Percentiles rank a stretch among this genome's conserved stretches.
Evolutionary conservation across 2,888 invertebrate species (phyloP).

Genomic region (Calameuta pallipes): DNA sequence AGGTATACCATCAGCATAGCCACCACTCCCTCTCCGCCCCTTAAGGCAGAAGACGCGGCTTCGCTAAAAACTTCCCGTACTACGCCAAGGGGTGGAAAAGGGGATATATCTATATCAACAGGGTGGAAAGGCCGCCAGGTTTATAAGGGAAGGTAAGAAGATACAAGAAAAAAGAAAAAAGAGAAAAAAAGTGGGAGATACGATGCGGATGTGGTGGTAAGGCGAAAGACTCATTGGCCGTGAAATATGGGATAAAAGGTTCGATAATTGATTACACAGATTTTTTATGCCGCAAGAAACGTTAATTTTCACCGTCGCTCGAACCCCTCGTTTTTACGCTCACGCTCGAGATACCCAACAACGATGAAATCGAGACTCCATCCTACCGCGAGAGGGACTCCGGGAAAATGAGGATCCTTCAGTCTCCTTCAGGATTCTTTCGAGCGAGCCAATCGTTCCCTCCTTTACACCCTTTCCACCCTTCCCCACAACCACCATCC

Average conservation of each 20-base stretch:
- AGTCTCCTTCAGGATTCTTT: not conserved
- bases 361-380: not conserved
- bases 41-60: not conserved
- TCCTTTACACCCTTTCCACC: not conserved
- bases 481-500: too few relatives aligned
- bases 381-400: not conserved
- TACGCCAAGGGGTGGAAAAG: not conserved
- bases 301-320: conserved; percentile 58
- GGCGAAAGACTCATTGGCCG: conserved; percentile 56
- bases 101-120: not conserved
- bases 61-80: not conserved
- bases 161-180: conserved; percentile 23
- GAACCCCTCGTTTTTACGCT: conserved; percentile 24
- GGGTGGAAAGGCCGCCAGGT: not conserved
- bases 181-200: conserved; percentile 36
- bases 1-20: not conserved
- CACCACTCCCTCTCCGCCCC: not conserved
- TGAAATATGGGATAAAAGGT: conserved; percentile 64
- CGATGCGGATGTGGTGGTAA: conserved; percentile 31
- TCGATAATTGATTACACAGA: conserved; percentile 65
- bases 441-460: not conserved
- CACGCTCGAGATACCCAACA: conserved; percentile 3
- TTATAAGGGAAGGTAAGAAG: not conserved
- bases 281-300: conserved; percentile 64
- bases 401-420: not conserved